phyloP scores from a whole-genome alignment of 2,888 invertebrate genomes.

The Sinodicranocentrus sp. region DNA sequence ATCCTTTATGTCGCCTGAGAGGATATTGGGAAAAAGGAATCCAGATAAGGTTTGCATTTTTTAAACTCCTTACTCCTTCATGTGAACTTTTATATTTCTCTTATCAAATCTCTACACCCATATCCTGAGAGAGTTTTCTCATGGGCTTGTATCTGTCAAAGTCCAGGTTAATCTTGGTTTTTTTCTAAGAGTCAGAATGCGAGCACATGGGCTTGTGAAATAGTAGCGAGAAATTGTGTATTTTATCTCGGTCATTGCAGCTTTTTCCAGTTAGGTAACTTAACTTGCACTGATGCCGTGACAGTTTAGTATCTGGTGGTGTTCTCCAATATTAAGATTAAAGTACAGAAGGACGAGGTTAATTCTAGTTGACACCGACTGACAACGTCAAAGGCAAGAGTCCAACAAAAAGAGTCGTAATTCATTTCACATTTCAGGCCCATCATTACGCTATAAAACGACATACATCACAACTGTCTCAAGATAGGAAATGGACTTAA shows the following conservation, averaged over 20 bases:
- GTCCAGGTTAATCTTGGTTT: slow-evolving; percentile 19
- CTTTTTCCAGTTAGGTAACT: slow-evolving; percentile 36
- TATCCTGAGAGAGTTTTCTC: neutral
- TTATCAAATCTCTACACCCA: neutral
- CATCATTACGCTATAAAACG: neutral
- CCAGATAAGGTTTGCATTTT: slow-evolving; percentile 54
- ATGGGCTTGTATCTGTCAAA: slow-evolving; percentile 50
- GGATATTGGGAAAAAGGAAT: slow-evolving; percentile 23
- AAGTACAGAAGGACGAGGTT: slow-evolving; percentile 65
- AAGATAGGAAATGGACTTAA: neutral
- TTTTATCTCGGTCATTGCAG: slow-evolving; percentile 19
- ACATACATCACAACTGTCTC: neutral
- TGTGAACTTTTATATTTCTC: neutral
- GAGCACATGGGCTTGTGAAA: slow-evolving; percentile 46
- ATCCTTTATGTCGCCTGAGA: neutral
- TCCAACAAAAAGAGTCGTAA: slow-evolving; percentile 4
- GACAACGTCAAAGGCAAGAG: slow-evolving; percentile 3
- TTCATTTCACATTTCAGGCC: neutral
- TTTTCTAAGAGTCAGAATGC: slow-evolving; percentile 30
- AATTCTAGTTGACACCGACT: slow-evolving; percentile 33
- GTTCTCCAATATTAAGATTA: slow-evolving; percentile 21
- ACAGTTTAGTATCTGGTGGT: neutral
- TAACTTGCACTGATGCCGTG: slow-evolving; percentile 7
- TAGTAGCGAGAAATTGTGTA: neutral
- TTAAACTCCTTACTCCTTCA: neutral